phyloP scores from a whole-genome alignment of 2,888 invertebrate species.

The Stenichneumon culpator region DNA sequence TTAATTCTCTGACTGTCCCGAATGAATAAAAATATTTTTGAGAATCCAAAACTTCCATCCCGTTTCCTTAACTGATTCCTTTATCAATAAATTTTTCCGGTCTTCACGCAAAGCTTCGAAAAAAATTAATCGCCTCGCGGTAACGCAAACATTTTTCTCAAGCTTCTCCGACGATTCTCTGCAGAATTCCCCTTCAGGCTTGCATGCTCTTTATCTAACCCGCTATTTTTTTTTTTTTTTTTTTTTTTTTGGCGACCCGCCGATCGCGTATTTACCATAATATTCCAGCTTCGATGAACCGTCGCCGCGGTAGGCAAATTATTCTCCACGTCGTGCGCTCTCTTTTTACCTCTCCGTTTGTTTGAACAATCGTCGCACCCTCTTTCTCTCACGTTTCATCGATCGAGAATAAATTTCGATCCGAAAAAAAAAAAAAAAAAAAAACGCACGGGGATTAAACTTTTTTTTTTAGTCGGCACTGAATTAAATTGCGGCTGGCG shows the following conservation, averaged over 20 bases:
- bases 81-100: not conserved
- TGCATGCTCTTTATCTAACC: not conserved
- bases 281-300: not conserved
- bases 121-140: not conserved
- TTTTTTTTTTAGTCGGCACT: slow-evolving; percentile 58
- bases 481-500: slow-evolving; percentile 66
- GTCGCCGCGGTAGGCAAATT: not conserved
- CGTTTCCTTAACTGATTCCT: no score
- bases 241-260: not conserved
- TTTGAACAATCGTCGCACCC: not conserved
- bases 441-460: not conserved
- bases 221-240: not conserved
- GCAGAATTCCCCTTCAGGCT: not conserved
- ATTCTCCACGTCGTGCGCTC: not conserved
- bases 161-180: not conserved
- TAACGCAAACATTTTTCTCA: not conserved
- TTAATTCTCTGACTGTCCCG: no score
- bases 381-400: slow-evolving; percentile 10
- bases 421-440: slow-evolving; percentile 38
- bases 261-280: slow-evolving; percentile 24
- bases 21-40: no score
- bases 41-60: no score
- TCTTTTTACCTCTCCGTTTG: not conserved
- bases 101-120: not conserved
- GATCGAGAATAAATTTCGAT: slow-evolving; percentile 59